These are phyloP conservation scores for Benthosema pterotum DNA, from an alignment of 2,797 vertebrate genomes.

Conservation along the genomic window DNA sequence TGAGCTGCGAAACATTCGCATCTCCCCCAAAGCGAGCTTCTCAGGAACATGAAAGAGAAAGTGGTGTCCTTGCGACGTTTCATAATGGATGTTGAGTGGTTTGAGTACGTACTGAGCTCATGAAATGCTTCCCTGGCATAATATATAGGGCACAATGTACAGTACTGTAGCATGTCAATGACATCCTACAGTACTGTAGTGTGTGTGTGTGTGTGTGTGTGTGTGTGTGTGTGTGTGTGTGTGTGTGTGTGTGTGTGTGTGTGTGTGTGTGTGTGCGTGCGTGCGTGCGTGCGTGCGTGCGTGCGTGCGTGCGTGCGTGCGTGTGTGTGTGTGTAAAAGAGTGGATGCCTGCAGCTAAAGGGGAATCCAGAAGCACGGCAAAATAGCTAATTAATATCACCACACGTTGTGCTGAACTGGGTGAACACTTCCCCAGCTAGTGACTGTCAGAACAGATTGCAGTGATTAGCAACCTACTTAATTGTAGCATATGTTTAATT, in stretches of 20 bases:
- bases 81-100: neutral
- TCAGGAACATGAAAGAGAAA: neutral
- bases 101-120: neutral
- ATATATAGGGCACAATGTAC: no score
- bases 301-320: no score
- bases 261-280: no score
- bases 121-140: no score
- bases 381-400: neutral
- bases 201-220: no score
- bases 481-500: slow-evolving; percentile 39
- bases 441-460: neutral
- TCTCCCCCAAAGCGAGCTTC: neutral
- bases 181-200: no score
- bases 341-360: neutral
- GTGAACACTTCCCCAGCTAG: neutral
- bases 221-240: no score
- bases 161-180: no score
- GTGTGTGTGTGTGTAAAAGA: neutral
- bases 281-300: no score
- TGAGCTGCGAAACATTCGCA: slow-evolving; percentile 11
- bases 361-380: neutral
- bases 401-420: neutral
- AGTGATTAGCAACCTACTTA: slow-evolving; percentile 40
- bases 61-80: neutral
- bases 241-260: no score